A percentile compares a stretch with the other conserved stretches of the same genome.
Conservation (phyloP, 2,797 vertebrate species). For the Agapornis canus region DNA sequence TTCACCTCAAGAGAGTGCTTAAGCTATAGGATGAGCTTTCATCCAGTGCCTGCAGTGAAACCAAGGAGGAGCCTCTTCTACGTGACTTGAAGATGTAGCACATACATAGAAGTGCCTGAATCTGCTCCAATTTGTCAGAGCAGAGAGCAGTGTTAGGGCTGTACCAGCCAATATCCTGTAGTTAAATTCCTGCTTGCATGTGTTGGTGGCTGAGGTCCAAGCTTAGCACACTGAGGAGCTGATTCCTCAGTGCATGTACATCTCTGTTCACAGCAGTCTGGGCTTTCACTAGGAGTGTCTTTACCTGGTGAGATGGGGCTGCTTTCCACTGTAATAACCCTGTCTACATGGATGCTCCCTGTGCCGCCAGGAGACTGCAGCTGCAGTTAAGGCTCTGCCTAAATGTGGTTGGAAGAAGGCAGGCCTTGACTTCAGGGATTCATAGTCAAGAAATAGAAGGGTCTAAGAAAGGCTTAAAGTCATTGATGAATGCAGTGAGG, state of each 20-base stretch:
- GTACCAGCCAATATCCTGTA: neutral
- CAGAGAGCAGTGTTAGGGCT: neutral
- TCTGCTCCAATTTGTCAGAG: neutral
- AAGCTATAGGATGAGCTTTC: neutral
- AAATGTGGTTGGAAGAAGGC: neutral
- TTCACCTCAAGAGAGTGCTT: neutral
- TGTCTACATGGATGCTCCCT: neutral
- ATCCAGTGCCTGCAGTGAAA: neutral
- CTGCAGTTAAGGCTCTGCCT: neutral
- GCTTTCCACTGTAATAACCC: neutral
- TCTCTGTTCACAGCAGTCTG: neutral
- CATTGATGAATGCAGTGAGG: neutral
- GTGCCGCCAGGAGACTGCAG: neutral
- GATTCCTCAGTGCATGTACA: neutral
- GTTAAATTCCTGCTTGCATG: neutral
- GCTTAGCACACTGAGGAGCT: neutral
- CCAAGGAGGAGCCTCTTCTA: neutral
- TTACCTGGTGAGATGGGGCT: neutral
- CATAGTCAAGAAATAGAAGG: neutral
- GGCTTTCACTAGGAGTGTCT: neutral
- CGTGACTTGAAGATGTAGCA: neutral
- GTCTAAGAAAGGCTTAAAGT: neutral
- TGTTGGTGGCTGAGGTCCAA: neutral
- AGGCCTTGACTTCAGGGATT: neutral
- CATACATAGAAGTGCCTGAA: neutral